Base-by-base conservation (phyloP, 2,888 invertebrate species). In the Acleris holmiana region DNA sequence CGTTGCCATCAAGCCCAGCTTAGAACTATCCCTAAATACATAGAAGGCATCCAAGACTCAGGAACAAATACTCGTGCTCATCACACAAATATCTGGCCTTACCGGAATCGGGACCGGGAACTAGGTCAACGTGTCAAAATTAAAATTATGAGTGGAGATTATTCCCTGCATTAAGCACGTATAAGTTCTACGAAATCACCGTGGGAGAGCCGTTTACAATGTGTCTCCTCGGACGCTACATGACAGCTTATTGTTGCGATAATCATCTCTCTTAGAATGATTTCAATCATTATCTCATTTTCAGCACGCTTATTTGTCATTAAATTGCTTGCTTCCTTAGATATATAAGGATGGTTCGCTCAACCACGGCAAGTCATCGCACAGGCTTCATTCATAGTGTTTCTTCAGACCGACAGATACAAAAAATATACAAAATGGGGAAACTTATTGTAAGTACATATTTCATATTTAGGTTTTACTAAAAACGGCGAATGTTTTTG, bases 211-310 rank as follows among this genome's bases (percentile, higher is more conserved):
- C 4, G 17, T 23, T 55, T 21, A 55, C 55, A 55, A 55, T 55
- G 15, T n/a, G n/a, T 17, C 40, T 44, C 55, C 8, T 41, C 10
- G 8, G 23, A 44, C 10, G 23, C 23, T 44, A 25, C 41, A 41
- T n/a, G 55, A 23, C 44, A 44, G 21, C 19, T 19, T 54, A 47
- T 64, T 61, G 61, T 58, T 10, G 48, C 56, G 57, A 44, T 63
- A 67, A 67, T 67, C 44, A 70, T 66, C 71, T 72, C 69, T 70
- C 68, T 70, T 57, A 63, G 66, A 73, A 65, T 69, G 67, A 71
- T 71, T 68, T 69, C 66, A 68, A 71, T 74, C 15, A 74, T 73
- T 74, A 72, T 69, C 72, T 61, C 41, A 69, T 74, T 73, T 70
- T 54, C 74, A 66, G 66, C 72, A 73, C 70, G 74, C 69, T 57